Evolutionary conservation across 2,797 vertebrate species (phyloP), one percentile per base, ranked within the genome.

Genomic region (Lutjanus campechanus): DNA sequence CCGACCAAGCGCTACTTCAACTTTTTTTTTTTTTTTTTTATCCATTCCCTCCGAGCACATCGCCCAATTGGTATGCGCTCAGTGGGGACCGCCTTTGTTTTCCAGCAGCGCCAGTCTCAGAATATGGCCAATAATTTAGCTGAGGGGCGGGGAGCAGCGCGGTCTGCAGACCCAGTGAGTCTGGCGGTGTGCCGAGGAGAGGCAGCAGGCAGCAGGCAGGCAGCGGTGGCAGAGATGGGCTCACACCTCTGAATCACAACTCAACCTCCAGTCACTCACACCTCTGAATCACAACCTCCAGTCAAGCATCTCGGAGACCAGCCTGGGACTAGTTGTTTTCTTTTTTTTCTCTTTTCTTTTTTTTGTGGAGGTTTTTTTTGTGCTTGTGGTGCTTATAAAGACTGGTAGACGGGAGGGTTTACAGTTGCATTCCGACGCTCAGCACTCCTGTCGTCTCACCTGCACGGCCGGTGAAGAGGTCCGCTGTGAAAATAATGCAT

Each of bases 401-500:
- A 89, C 73, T 66, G 87, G 63, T 9, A 11, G 54, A 65, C 77
- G 47, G 67, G 76, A 81, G 66, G 84, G 50, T 62, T 76, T 84
- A 20, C 25, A 81, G 82, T 87, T 84, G 69, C 86, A 88, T 89
- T 84, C 88, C 86, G 85, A 90, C 86, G 90, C 85, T 78, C 84
- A 70, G 67, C 89, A 76, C 82, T 86, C 87, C 85, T 44, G 87
- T 83, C 61, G 88, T 85, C 90, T 95, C 93, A 94, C 93, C 90
- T 95, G 95, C 93, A 68, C 89, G 59, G 74, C 89, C 88, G 82
- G 93, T 88, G 92, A 88, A 85, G 77, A 90, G 93, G 85, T 88
- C 87, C 74, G 66, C 87, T 73, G 69, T 53, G 47, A 60, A 22
- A 67, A 95, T 72, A 62, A 99, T 99, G 98, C 97, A 97, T 94